phyloP scores from a whole-genome alignment of 1,140 invertebrate species.

The Scaptomyza graminum region DNA sequence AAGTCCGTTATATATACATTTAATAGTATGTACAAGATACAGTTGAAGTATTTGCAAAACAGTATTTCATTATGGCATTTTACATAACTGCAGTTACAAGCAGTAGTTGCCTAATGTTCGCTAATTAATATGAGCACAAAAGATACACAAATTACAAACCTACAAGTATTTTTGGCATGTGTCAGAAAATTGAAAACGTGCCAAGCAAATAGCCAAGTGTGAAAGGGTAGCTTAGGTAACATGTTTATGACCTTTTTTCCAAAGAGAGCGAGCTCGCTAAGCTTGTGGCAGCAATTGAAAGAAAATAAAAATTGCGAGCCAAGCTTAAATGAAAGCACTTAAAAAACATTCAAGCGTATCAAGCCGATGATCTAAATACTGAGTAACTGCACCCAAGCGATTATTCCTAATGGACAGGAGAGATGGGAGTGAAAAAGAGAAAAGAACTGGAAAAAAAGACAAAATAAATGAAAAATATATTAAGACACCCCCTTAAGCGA shows the following conservation, averaged over 20 bases:
- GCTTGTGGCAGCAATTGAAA: neutral
- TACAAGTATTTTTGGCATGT: neutral
- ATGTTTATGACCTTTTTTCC: neutral
- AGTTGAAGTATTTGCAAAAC: neutral
- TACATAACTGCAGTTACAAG: constrained; percentile 37
- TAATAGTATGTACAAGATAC: no score
- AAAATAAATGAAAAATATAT: constrained; percentile 46
- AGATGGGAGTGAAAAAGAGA: constrained; percentile 7
- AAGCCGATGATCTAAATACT: constrained; percentile 34
- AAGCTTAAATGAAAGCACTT: constrained; percentile 19
- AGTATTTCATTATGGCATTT: constrained; percentile 11
- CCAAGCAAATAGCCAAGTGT: constrained; percentile 19
- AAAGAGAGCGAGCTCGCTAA: no score
- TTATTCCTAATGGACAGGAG: constrained; percentile 30
- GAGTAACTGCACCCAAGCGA: constrained; percentile 32
- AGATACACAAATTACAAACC: constrained; percentile 9
- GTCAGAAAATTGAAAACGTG: constrained; percentile 13
- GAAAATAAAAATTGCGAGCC: no score
- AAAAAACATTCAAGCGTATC: constrained; percentile 36
- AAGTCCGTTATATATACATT: no score
- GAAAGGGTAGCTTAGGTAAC: constrained; percentile 15
- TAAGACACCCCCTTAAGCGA: constrained; percentile 14
- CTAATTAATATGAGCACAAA: constrained; percentile 47
- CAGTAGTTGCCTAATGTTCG: constrained; percentile 46
- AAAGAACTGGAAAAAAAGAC: neutral